Percentiles rank a stretch among this genome's conserved stretches.
phyloP scores from a whole-genome alignment of 92 coral and sea anemone species.

The Bergia sp. region DNA sequence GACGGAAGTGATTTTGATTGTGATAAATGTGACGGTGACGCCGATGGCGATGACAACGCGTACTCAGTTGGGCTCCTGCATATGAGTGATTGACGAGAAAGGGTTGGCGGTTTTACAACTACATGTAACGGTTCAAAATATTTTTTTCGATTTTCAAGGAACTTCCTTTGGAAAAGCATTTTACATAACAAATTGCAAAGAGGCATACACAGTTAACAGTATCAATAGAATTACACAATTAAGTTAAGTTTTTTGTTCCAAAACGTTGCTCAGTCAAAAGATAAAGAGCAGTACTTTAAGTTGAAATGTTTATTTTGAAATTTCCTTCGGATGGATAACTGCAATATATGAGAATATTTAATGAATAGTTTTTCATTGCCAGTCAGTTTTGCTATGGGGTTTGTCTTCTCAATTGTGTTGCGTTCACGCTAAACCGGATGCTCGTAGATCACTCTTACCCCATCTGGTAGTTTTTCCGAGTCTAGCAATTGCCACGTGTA shows the following conservation, averaged over 20 bases:
- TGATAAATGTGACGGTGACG: too few relatives aligned
- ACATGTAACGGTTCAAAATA: too few relatives aligned
- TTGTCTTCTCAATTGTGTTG: background rate
- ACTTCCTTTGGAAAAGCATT: too few relatives aligned
- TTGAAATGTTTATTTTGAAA: too few relatives aligned
- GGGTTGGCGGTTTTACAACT: too few relatives aligned
- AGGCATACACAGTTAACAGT: too few relatives aligned
- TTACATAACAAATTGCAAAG: background rate
- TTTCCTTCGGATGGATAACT: background rate
- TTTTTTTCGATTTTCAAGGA: too few relatives aligned
- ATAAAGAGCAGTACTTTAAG: background rate
- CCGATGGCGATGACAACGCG: too few relatives aligned
- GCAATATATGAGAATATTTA: background rate
- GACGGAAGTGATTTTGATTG: too few relatives aligned
- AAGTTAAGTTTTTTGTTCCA: background rate
- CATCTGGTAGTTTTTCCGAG: slow-evolving; percentile 70
- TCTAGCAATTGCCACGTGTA: slow-evolving; percentile 83
- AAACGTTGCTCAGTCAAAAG: background rate
- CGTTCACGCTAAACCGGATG: background rate
- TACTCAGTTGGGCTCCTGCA: too few relatives aligned
- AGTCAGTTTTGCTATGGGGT: background rate
- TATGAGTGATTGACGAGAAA: too few relatives aligned
- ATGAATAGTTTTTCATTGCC: background rate
- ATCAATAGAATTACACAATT: too few relatives aligned
- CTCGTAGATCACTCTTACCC: slow-evolving; percentile 59